Conservation (phyloP, 2,113 vertebrate genomes). For the Calonectris borealis region DNA sequence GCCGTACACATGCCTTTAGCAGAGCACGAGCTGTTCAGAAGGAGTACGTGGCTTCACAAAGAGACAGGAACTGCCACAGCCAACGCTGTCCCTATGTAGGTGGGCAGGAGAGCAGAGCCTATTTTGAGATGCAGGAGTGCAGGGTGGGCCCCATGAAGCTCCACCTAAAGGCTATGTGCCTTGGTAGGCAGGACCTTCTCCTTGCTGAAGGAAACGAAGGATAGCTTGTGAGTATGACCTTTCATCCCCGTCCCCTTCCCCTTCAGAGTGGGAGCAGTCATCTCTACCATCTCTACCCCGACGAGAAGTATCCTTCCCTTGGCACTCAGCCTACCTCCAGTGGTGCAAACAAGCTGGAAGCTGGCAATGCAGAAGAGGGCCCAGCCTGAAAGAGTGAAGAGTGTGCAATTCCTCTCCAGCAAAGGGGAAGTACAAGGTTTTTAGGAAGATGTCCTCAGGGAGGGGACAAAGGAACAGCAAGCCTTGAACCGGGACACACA, state of each 20-base stretch:
- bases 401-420: not conserved
- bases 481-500: not conserved
- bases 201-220: not conserved
- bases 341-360: not conserved
- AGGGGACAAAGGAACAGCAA: not conserved
- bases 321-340: not conserved
- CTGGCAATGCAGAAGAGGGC: not conserved
- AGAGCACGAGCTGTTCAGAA: not conserved
- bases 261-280: not conserved
- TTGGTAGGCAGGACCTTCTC: not conserved
- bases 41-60: not conserved
- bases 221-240: not conserved
- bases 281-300: not conserved
- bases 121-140: not conserved
- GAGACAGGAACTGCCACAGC: not conserved
- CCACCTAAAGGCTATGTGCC: not conserved
- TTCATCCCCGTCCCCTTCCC: not conserved
- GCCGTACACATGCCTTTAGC: not conserved
- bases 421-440: not conserved
- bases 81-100: rapidly evolving
- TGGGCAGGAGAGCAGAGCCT: not conserved
- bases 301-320: not conserved
- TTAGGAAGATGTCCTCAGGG: not conserved
- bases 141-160: not conserved
- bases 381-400: not conserved